A percentile compares a stretch with the other conserved stretches of the same genome.
These are phyloP conservation scores for Synergus laeviventris DNA, from an alignment of 2,888 invertebrate genomes.

Conservation along the genomic window DNA sequence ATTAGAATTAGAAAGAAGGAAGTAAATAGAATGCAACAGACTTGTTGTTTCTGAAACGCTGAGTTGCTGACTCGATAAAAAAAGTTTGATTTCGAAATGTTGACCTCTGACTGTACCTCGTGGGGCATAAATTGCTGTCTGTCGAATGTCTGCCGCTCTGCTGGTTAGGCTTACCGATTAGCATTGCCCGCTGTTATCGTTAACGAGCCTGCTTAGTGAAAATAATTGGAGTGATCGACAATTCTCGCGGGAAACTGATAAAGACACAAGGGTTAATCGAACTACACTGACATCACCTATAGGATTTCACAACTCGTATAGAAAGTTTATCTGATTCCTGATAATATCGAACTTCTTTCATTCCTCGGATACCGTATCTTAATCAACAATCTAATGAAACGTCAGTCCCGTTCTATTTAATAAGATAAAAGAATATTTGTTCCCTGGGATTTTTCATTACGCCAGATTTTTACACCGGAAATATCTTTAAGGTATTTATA, in stretches of 20 bases:
- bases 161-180: slow-evolving; percentile 14
- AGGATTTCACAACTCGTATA: slow-evolving; percentile 30
- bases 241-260: slow-evolving; percentile 33
- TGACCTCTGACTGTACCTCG: slow-evolving; percentile 36
- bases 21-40: slow-evolving; percentile 25
- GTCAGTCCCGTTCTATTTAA: background rate
- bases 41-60: slow-evolving; percentile 1
- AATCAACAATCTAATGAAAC: slow-evolving; percentile 38
- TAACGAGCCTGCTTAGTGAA: slow-evolving; percentile 36
- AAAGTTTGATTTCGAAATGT: slow-evolving; percentile 30
- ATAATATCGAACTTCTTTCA: slow-evolving; percentile 28
- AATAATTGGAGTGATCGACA: slow-evolving; percentile 39
- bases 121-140: slow-evolving; percentile 35
- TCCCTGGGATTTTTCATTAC: background rate
- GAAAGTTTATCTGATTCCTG: slow-evolving; percentile 36
- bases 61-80: slow-evolving; percentile 22
- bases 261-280: slow-evolving; percentile 38
- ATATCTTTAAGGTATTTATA: background rate
- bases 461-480: background rate
- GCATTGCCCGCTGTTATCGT: slow-evolving; percentile 39
- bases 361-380: slow-evolving; percentile 11
- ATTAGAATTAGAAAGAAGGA: background rate
- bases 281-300: slow-evolving; percentile 18
- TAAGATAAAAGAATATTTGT: slow-evolving; percentile 1
- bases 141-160: slow-evolving; percentile 33